Percentiles rank a stretch among this genome's conserved stretches.
phyloP scores from a whole-genome alignment of 2,797 vertebrate genomes.

The Gymnopithys bicolor region DNA sequence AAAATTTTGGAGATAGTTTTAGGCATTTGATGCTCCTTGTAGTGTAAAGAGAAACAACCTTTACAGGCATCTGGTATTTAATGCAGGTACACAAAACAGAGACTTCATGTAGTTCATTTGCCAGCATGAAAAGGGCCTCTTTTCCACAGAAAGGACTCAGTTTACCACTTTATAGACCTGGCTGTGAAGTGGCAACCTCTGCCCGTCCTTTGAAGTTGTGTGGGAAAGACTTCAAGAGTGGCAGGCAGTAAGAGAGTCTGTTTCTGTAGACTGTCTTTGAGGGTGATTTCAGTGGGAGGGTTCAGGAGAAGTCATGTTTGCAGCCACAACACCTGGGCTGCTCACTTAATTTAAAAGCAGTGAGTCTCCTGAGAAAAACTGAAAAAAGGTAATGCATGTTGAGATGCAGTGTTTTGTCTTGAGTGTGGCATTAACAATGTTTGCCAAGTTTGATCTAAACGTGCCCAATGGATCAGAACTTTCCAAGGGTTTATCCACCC shows the following conservation, averaged over 20 bases:
- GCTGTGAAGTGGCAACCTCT: neutral
- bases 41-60: neutral
- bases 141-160: neutral
- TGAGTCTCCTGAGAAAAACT: neutral
- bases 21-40: neutral
- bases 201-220: neutral
- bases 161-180: neutral
- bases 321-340: neutral
- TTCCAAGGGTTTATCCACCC: neutral
- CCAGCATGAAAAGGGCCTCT: neutral
- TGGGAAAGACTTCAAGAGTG: neutral
- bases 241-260: neutral
- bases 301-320: neutral
- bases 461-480: neutral
- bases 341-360: neutral
- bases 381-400: rapidly evolving
- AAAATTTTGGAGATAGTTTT: neutral
- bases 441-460: neutral
- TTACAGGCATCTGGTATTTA: neutral
- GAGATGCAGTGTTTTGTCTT: neutral
- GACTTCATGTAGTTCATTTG: neutral
- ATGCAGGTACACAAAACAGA: neutral
- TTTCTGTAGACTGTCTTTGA: neutral
- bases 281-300: neutral
- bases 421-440: neutral